phyloP scores from a whole-genome alignment of 2,888 invertebrate genomes.

The Choreutis nemorana region DNA sequence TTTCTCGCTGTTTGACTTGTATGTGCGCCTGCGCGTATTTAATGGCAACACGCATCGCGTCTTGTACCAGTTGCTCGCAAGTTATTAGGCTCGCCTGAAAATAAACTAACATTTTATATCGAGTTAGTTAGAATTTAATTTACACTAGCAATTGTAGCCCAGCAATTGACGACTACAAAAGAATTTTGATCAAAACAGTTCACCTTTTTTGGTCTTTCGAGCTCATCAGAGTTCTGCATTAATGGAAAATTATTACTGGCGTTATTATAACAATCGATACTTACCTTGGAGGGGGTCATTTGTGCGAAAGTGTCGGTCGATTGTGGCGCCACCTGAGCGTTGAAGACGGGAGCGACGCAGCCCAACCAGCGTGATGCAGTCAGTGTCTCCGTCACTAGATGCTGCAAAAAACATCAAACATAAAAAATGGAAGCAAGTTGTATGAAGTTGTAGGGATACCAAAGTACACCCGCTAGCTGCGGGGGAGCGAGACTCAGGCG shows the following conservation, averaged over 20 bases:
- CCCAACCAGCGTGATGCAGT: conserved; percentile 76
- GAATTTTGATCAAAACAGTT: neutral
- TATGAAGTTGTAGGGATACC: too few species aligned
- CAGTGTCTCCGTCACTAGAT: conserved; percentile 61
- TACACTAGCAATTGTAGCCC: conserved; percentile 28
- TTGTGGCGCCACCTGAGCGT: conserved; percentile 52
- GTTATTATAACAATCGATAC: too few species aligned
- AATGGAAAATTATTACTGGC: too few species aligned
- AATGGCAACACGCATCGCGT: conserved; percentile 67
- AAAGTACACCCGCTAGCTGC: neutral
- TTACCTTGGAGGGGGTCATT: conserved; percentile 74
- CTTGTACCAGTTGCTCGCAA: conserved; percentile 70
- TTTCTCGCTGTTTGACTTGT: too few species aligned
- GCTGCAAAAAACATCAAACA: conserved; percentile 32
- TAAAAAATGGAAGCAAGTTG: neutral
- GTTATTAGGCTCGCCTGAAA: conserved; percentile 53
- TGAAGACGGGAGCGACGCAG: conserved; percentile 67
- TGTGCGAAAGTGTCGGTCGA: conserved; percentile 62
- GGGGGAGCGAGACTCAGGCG: too few species aligned
- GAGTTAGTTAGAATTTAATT: neutral
- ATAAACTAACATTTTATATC: conserved; percentile 2
- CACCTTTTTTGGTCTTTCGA: too few species aligned
- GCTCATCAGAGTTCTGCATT: too few species aligned
- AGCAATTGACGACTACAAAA: neutral
- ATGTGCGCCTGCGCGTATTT: conserved; percentile 40